Evolutionary conservation across 2,113 vertebrate genomes (phyloP), one percentile per base, ranked within the genome.

Genomic region (Myxocyprinus asiaticus): DNA sequence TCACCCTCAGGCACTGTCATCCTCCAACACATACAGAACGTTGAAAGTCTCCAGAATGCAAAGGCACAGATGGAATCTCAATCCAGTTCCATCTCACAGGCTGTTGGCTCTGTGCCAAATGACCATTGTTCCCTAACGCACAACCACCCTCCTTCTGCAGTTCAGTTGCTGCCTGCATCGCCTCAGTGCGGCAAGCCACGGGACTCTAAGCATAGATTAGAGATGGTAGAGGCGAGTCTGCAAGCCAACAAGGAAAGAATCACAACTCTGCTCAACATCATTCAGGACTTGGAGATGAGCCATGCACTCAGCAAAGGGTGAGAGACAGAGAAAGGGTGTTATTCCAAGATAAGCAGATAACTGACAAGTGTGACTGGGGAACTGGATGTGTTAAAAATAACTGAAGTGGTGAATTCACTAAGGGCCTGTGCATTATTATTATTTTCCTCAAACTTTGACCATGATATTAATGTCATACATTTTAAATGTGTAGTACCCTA

Each of bases 201-300:
- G 55, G 83, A 84, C 43, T 82, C 90, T 64, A 87, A 89, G 79
- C 87, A 89, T 80, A 89, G 87, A 79, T 88, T 93, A 0, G 85
- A 89, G 82, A 87, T n/a, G 0, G 89, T 92, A 79, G 91, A 92
- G 86, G 89, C 89, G 82, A 91, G 86, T 83, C 87, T 93, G 84
- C 90, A 89, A 50, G 88, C 90, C 83, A 93, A 93, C 84, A 90
- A 92, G 85, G 86, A 90, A 85, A 84, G 89, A 84, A 91, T 93
- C 84, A 85, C 87, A 0, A 92, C 87, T 65, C 86, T 93, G 72
- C 92, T 93, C n/a, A 90, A 92, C 86, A 89, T 92, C 78, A 93
- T 93, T 85, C 89, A 92, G 67, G 90, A 93, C 89, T 86, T 93
- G 83, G 92, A 93, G 89, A 89, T 76, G 44, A 86, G 86, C 86